Evolutionary conservation across 2,113 vertebrate genomes (phyloP).

Genomic region (Suricata suricatta): DNA sequence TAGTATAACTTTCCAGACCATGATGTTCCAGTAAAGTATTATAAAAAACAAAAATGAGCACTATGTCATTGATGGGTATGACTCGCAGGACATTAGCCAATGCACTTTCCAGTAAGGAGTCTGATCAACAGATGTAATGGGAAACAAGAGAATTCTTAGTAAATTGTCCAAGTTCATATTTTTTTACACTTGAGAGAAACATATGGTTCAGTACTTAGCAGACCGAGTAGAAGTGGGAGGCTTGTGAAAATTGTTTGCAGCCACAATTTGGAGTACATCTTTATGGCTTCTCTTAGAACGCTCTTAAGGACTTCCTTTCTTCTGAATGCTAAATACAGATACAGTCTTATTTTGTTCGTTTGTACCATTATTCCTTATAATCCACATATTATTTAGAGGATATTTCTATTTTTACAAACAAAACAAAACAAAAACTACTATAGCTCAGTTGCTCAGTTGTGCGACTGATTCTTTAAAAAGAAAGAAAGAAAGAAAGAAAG

Average conservation of each 20-base stretch:
- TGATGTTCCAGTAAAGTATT: constrained; percentile 31
- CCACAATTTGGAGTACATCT: constrained; percentile 43
- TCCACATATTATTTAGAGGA: constrained; percentile 2
- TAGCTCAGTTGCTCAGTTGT: background rate
- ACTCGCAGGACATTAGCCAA: constrained; percentile 13
- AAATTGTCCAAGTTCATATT: constrained; percentile 54
- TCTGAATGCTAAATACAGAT: constrained; percentile 31
- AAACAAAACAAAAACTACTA: constrained; percentile 1
- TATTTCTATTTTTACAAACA: constrained; percentile 41
- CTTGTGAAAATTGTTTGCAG: constrained; percentile 56
- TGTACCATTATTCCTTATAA: constrained; percentile 43
- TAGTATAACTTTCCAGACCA: constrained; percentile 50
- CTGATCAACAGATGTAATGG: constrained; percentile 27
- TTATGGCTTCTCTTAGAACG: constrained; percentile 37
- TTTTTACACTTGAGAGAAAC: constrained; percentile 62
- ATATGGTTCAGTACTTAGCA: constrained; percentile 61
- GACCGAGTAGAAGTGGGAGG: constrained; percentile 60
- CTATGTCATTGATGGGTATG: background rate
- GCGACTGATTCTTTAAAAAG: background rate
- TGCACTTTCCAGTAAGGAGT: constrained; percentile 44
- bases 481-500: background rate
- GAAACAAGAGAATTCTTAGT: constrained; percentile 47
- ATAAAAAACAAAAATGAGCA: constrained; percentile 38
- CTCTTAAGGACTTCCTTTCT: constrained; percentile 27
- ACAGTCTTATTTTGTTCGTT: constrained; percentile 30